These are phyloP conservation scores for Phorcus lineatus DNA, from an alignment of 2,888 invertebrate species.

Conservation along the genomic window DNA sequence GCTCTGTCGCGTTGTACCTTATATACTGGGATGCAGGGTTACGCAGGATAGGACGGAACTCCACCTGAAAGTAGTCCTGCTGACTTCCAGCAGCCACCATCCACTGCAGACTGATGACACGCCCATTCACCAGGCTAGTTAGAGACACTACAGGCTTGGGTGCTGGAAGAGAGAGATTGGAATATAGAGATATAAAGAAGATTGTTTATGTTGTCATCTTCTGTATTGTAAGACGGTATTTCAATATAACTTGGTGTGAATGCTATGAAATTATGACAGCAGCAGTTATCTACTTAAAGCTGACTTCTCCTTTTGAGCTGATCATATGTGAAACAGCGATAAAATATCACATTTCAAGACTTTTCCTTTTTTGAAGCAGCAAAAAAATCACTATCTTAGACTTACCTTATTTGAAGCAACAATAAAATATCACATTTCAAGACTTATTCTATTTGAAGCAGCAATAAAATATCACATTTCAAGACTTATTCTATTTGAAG, in stretches of 20 bases:
- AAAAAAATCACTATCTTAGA: no score
- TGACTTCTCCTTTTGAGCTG: no score
- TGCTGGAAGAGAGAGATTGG: slow-evolving; percentile 40
- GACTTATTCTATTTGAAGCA: neutral
- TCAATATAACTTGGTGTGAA: no score
- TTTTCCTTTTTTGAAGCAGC: no score
- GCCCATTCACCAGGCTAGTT: slow-evolving; percentile 34
- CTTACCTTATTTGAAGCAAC: neutral
- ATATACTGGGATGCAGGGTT: slow-evolving; percentile 43
- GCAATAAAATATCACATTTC: neutral
- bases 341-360: no score
- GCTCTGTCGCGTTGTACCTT: slow-evolving; percentile 39
- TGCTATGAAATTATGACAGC: no score
- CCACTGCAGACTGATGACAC: slow-evolving; percentile 51
- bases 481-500: neutral
- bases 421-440: neutral
- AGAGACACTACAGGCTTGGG: slow-evolving; percentile 53
- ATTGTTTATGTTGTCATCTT: no score
- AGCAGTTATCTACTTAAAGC: no score
- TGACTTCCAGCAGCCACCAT: slow-evolving; percentile 42
- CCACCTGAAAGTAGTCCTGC: slow-evolving; percentile 49
- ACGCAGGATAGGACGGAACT: slow-evolving; percentile 51
- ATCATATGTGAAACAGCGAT: no score
- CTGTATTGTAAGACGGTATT: no score
- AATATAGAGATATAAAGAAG: no score